Evolutionary conservation across 2,888 invertebrate genomes (phyloP), one percentile per base, ranked within the genome.

Genomic region (Pardosa pseudoannulata): DNA sequence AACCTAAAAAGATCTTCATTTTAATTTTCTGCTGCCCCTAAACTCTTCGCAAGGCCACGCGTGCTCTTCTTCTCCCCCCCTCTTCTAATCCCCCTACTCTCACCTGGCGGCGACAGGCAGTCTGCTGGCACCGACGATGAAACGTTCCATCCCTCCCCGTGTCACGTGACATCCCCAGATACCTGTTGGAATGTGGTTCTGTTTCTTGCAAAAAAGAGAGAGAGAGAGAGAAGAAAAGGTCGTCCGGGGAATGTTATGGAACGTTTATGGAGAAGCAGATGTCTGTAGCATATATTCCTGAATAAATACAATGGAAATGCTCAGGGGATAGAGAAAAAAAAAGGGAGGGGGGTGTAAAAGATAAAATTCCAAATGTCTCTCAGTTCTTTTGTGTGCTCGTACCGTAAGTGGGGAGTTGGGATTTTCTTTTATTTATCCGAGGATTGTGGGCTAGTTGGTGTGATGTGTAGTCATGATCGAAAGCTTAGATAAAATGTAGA

Each of bases 121-220:
- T 56, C 56, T 56, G 56, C 56, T 3, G 23, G 56, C 23, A 23
- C 23, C 19, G 56, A 56, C 2, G 23, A 1, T 5, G 23, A 56
- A 56, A 5, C 56, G 7, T 36, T 5, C 36, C 36, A 56, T 56
- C 56, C 56, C 56, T 56, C 56, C 56, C 11, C 1, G 23, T 23
- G 23, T 56, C 56, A 56, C 56, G 56, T 56, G 56, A 56, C 56
- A 56, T 23, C 56, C 56, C 56, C 56, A n/a, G 23, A 56, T 56
- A 56, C 56, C 23, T 56, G 56, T 23, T 56, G 56, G 56, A 56
- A 56, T 56, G 56, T 23, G 56, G 56, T 56, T 56, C 56, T 23
- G 23, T 56, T 56, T 56, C 23, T 56, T 23, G 19, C 23, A 1
- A 9, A 13, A 46, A 46, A n/a, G n/a, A n/a, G n/a, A n/a, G n/a